Evolutionary conservation across 2,113 vertebrate species (phyloP), one percentile per base, ranked within the genome.

Genomic region (Ammodytes marinus): DNA sequence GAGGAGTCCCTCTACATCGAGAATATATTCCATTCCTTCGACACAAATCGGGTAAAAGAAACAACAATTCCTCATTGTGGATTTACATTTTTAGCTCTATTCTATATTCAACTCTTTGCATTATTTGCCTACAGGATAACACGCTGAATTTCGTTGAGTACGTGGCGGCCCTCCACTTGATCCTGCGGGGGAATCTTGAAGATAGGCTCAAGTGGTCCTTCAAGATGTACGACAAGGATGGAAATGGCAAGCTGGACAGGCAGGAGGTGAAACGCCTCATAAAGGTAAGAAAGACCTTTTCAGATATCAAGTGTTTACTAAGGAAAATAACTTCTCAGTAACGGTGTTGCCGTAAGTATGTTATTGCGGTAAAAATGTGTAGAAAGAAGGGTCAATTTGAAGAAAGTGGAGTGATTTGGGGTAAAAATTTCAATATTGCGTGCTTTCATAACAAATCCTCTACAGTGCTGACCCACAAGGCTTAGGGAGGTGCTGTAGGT

Each of bases 181-280:
- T 97, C 39, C 86, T 96, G 8, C 86, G 95, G 0, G 96, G 96
- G 6, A 96, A 95, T 58, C 95, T 97, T 63, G 96, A 97, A 54
- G 96, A 97, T 55, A 94, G 95, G 1, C 61, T 97, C 27, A 95
- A 95, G 15, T 97, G 96, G 96, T 97, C 96, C 49, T 97, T 97
- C 85, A 97, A 97, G 79, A 95, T 97, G 63, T 97, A 97, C 50
- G 96, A 97, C 80, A 95, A 93, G 11, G 96, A 97, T 12, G 95
- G 96, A 10, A 97, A 97, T 0, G 96, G 96, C 59, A 96, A 94
- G 74, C 86, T 97, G 57, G 96, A 97, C 91, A 74, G 93, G 4
- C 80, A 92, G 0, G 96, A 97, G 40, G 84, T 97, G 75, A 94
- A 95, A 57, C 91, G 91, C 8, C 91, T 97, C 71, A 95, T 97